Base-by-base conservation (phyloP, 2,888 invertebrate species). In the Phrixothrix hirtus region DNA sequence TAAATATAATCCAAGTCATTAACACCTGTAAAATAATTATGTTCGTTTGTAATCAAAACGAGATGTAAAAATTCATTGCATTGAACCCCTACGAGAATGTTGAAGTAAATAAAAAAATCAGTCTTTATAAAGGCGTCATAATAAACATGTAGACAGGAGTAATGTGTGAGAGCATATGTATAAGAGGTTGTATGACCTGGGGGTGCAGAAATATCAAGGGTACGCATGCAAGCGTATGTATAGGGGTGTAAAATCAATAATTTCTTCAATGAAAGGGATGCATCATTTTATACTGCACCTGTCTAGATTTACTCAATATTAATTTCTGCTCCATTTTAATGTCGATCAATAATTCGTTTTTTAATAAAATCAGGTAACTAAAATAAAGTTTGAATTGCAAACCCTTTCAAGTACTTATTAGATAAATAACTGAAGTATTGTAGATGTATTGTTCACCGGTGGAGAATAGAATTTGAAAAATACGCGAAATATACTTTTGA, bases 81-180 rank as follows among this genome's bases (percentile, higher is more conserved):
- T 25, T 35, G 55, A 43, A 56, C 60, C 61, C 60, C 57, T 56
- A 53, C 54, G 43, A 48, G 43, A 53, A 54, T 60, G 57, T 59
- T 59, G 51, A 57, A 59, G 59, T 61, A 60, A 63, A 61, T 56
- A 60, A 59, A 41, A 63, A 63, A 63, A 60, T 57, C 60, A 58
- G 60, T 61, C 60, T 58, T 58, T 60, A 62, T 57, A 54, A 51
- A 63, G 61, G 61, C 63, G 63, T 61, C 63, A 61, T 61, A 62
- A 62, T 61, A 62, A 57, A 61, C 61, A 59, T 55, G 58, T 57
- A 51, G 57, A 57, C 58, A 57, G 61, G 58, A 60, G 51, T 51
- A 51, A 51, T 52, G 52, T 52, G 45, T 31, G 58, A 60, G 60
- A 57, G 57, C 61, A 61, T 61, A 59, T 61, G 60, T 60, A 59